Conservation (phyloP, 1,140 invertebrate species). For the Tetramorium parvispinum region DNA sequence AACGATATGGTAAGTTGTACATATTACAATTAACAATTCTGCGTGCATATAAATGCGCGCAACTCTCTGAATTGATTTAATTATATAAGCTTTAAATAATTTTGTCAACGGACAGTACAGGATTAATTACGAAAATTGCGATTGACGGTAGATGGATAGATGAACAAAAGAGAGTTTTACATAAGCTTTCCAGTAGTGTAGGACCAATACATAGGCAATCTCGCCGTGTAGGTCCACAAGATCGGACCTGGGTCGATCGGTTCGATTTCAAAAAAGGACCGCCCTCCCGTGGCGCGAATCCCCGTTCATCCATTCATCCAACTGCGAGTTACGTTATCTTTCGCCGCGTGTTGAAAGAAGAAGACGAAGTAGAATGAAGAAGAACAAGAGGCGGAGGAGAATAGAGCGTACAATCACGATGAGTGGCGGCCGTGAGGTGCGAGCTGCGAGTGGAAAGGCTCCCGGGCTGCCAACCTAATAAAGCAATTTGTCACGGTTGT, state of each 20-base stretch:
- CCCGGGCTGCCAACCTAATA: constrained; percentile 85
- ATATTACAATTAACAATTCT: not conserved
- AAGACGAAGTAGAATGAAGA: constrained; percentile 63
- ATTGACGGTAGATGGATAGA: not conserved
- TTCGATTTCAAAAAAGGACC: constrained; percentile 75
- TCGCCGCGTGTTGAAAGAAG: constrained; percentile 66
- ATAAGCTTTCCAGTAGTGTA: not conserved
- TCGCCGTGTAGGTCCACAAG: constrained; percentile 2
- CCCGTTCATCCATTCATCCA: constrained; percentile 73
- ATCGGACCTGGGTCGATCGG: constrained; percentile 49
- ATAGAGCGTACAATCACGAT: constrained; percentile 78
- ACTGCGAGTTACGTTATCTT: constrained; percentile 73
- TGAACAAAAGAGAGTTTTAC: not conserved
- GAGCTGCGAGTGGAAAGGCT: constrained; percentile 80
- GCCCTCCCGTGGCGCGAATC: constrained; percentile 68
- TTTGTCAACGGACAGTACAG: not conserved
- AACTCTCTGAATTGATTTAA: not conserved
- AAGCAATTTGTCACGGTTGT: constrained; percentile 85
- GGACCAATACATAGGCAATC: constrained; percentile 13
- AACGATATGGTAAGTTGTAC: not conserved
- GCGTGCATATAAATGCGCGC: not conserved
- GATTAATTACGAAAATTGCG: constrained; percentile 17
- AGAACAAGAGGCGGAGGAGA: constrained; percentile 73
- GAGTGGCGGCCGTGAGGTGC: constrained; percentile 77
- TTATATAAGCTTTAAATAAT: constrained; percentile 10